phyloP scores from a whole-genome alignment of 2,888 invertebrate species.

The Patella ulyssiponensis region DNA sequence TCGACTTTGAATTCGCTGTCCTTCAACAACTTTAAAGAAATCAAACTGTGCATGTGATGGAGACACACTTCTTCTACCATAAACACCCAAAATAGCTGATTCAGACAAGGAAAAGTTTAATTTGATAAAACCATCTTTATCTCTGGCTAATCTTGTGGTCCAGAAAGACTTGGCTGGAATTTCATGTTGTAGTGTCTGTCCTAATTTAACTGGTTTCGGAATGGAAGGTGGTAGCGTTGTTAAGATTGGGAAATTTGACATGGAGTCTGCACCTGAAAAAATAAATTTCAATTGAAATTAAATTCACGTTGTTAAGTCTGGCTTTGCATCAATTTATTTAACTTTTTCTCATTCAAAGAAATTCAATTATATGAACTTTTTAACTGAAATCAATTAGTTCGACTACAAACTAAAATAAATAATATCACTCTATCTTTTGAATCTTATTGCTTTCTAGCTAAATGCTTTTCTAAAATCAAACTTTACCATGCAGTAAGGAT shows the following conservation, averaged over 20 bases:
- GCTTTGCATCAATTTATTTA: no score
- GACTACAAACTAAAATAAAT: no score
- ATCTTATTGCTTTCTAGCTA: no score
- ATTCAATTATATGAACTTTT: no score
- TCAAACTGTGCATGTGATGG: constrained; percentile 98
- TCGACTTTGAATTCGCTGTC: constrained; percentile 53
- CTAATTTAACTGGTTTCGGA: constrained; percentile 76
- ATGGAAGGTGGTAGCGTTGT: constrained; percentile 31
- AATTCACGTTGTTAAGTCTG: no score
- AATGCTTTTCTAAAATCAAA: no score
- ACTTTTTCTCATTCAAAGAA: no score
- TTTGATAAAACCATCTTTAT: constrained; percentile 92
- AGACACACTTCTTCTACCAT: constrained; percentile 91
- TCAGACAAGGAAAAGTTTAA: constrained; percentile 85
- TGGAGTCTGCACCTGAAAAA: constrained; percentile 38
- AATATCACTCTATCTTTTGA: no score
- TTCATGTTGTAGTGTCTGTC: constrained; percentile 88
- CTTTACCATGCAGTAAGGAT: no score
- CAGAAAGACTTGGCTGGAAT: constrained; percentile 95
- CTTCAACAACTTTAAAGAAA: constrained; percentile 89
- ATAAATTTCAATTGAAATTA: no score
- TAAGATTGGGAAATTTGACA: constrained; percentile 22
- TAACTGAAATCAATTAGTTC: no score
- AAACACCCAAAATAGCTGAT: constrained; percentile 82
- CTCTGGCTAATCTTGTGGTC: constrained; percentile 97